phyloP scores from a whole-genome alignment of 2,888 invertebrate genomes.

The Lithosia quadra region DNA sequence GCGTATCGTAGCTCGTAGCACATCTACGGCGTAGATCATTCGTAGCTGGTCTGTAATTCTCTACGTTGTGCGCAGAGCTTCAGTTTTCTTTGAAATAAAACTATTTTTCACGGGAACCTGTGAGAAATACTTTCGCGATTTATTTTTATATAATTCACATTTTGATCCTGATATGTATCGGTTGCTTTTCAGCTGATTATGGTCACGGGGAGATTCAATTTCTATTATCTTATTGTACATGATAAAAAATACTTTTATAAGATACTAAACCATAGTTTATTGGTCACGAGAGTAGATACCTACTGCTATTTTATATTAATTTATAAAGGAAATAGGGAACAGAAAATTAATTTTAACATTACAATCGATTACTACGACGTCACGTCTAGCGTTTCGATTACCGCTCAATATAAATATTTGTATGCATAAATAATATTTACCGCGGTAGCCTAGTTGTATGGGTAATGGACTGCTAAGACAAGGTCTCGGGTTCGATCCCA shows the following conservation, averaged over 20 bases:
- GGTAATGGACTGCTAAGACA: no score
- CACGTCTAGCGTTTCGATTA: no score
- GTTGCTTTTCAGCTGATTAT: not conserved
- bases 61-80: not conserved
- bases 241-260: not conserved
- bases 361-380: no score
- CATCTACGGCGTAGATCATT: constrained; percentile 6
- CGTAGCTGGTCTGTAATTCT: not conserved
- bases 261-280: not conserved
- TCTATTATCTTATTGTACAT: not conserved
- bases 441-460: no score
- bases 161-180: not conserved
- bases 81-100: constrained; percentile 4
- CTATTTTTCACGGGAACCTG: not conserved
- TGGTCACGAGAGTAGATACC: not conserved
- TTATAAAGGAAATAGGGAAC: no score
- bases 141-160: not conserved
- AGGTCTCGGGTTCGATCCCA: no score
- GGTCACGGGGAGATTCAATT: not conserved
- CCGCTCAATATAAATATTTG: no score
- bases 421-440: no score
- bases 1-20: not conserved
- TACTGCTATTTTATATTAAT: not conserved
- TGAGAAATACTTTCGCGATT: no score
- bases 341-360: no score